These are phyloP conservation scores for Dicrurus megarhynchus DNA, from an alignment of 2,113 vertebrate species.

Conservation along the genomic window DNA sequence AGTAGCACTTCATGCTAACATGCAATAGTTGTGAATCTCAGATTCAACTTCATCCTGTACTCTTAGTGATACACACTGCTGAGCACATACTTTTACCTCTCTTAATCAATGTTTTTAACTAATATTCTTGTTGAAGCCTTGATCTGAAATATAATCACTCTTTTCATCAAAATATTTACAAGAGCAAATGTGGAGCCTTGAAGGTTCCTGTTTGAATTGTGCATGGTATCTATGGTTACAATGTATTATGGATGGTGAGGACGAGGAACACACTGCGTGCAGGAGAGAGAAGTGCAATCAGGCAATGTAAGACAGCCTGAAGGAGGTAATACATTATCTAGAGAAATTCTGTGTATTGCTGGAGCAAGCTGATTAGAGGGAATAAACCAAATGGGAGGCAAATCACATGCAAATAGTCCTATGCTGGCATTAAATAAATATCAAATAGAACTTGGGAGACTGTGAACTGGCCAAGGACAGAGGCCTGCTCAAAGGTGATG, in stretches of 20 bases:
- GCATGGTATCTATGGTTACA: slow-evolving; percentile 38
- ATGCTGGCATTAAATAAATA: not conserved
- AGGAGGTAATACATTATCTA: not conserved
- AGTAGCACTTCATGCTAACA: not conserved
- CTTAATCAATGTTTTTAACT: slow-evolving; percentile 8
- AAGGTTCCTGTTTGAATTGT: not conserved
- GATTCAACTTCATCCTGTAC: not conserved
- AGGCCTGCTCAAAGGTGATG: not conserved
- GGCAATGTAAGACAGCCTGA: not conserved
- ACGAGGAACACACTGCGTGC: not conserved
- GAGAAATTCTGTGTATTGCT: not conserved
- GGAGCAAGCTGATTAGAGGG: not conserved
- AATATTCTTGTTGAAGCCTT: not conserved
- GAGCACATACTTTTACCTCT: not conserved
- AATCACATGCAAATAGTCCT: not conserved
- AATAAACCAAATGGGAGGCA: not conserved
- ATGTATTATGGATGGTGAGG: not conserved
- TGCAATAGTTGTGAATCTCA: not conserved
- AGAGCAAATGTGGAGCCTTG: not conserved
- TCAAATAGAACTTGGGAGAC: not conserved
- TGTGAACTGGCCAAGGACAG: not conserved
- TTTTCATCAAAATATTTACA: slow-evolving; percentile 56
- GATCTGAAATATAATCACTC: not conserved
- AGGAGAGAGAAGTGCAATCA: not conserved
- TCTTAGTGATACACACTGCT: not conserved